Evolutionary conservation across 2,797 vertebrate species (phyloP).

Genomic region (Podarcis siculus): DNA sequence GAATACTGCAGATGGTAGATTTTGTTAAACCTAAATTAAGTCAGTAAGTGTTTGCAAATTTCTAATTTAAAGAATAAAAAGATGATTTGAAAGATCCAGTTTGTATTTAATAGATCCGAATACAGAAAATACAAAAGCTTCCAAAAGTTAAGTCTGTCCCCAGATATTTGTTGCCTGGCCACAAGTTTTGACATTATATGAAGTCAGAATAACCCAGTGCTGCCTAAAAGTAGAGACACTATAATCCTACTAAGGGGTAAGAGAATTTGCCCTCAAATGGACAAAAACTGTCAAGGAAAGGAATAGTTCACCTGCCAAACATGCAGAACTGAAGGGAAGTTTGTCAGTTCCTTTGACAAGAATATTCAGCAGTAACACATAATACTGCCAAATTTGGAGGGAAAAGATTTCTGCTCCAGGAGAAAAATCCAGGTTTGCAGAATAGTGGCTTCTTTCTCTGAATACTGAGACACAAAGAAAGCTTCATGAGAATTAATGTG

Average conservation of each 20-base stretch:
- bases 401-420: background rate
- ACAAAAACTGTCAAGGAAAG: background rate
- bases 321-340: background rate
- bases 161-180: background rate
- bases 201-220: background rate
- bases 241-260: background rate
- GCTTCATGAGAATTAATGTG: background rate
- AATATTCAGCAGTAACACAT: background rate
- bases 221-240: background rate
- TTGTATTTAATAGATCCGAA: background rate
- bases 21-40: background rate
- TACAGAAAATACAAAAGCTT: background rate
- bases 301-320: background rate
- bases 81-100: background rate
- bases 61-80: background rate
- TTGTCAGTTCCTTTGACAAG: background rate
- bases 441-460: background rate
- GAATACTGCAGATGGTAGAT: background rate
- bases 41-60: background rate
- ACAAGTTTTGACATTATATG: background rate
- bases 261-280: background rate
- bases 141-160: background rate
- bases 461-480: background rate
- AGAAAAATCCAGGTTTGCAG: background rate
- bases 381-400: background rate